Conservation (phyloP, 2,888 invertebrate species). For the Tinea semifulvella region DNA sequence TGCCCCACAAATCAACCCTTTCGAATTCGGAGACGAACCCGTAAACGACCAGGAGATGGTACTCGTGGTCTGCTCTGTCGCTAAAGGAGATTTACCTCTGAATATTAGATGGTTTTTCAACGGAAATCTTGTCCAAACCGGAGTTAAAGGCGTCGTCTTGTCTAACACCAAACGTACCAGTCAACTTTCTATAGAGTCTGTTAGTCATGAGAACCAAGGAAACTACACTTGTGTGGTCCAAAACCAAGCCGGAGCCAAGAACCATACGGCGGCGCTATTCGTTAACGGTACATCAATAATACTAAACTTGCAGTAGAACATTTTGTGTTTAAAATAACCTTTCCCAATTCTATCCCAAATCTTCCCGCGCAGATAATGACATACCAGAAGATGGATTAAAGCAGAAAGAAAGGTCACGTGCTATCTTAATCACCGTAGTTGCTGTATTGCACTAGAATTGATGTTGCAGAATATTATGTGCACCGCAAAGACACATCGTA, state of each 20-base stretch:
- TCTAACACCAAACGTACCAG: slow-evolving; percentile 56
- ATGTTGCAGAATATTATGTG: too few species aligned
- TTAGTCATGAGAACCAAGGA: slow-evolving; percentile 67
- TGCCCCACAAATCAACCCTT: slow-evolving; percentile 81
- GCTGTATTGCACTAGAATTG: too few species aligned
- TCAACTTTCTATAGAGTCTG: slow-evolving; percentile 67
- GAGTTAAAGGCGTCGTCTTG: slow-evolving; percentile 42
- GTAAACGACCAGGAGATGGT: slow-evolving; percentile 78
- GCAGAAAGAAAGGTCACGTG: too few species aligned
- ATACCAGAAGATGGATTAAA: too few species aligned
- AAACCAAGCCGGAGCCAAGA: slow-evolving; percentile 70
- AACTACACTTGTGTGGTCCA: slow-evolving; percentile 69
- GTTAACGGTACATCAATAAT: slow-evolving; percentile 68
- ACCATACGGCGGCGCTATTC: slow-evolving; percentile 69
- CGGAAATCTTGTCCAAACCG: slow-evolving; percentile 51
- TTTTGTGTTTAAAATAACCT: slow-evolving; percentile 21
- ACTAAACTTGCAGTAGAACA: neutral
- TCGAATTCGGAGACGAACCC: slow-evolving; percentile 77
- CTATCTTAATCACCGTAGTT: too few species aligned
- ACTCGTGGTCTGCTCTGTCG: slow-evolving; percentile 72
- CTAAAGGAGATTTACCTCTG: slow-evolving; percentile 75
- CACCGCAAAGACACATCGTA: too few species aligned
- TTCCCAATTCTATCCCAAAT: slow-evolving; percentile 80
- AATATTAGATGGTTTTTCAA: slow-evolving; percentile 77
- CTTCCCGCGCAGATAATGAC: too few species aligned